Conservation (phyloP, 2,888 invertebrate genomes). For the Anthophora plumipes region DNA sequence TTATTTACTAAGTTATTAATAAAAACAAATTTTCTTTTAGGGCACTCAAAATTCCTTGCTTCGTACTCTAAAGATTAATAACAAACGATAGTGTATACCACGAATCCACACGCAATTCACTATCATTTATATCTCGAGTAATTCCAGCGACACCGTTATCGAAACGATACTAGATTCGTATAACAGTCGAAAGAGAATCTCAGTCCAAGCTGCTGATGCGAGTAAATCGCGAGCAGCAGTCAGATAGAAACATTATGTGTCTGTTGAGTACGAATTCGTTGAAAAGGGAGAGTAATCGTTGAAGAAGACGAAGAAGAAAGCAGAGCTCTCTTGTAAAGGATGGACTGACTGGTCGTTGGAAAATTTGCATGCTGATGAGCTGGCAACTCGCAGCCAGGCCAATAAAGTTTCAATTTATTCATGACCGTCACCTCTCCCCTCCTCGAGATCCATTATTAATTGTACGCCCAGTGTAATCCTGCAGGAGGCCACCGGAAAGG, state of each 20-base stretch:
- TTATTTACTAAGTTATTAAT: too few relatives aligned
- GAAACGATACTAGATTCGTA: slow-evolving; percentile 41
- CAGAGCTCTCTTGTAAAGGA: background rate
- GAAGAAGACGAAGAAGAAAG: slow-evolving; percentile 6
- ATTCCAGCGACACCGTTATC: slow-evolving; percentile 50
- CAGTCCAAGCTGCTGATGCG: slow-evolving; percentile 52
- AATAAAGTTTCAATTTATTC: slow-evolving; percentile 78
- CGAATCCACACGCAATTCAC: too few relatives aligned
- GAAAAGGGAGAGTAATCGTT: slow-evolving; percentile 3
- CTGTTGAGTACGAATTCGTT: background rate
- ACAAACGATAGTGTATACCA: too few relatives aligned
- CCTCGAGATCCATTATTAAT: slow-evolving; percentile 67
- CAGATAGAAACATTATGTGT: background rate
- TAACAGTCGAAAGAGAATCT: slow-evolving; percentile 31
- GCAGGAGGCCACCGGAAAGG: background rate
- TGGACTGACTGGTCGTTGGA: slow-evolving; percentile 33
- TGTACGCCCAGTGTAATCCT: slow-evolving; percentile 34
- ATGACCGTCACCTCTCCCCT: slow-evolving; percentile 63
- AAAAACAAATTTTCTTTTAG: too few relatives aligned
- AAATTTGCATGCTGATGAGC: slow-evolving; percentile 75
- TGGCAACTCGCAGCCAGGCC: slow-evolving; percentile 55
- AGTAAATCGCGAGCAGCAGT: background rate
- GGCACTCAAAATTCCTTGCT: too few relatives aligned
- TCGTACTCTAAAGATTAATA: too few relatives aligned
- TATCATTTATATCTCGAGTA: background rate